These are phyloP conservation scores for Volucella zonaria DNA, from an alignment of 2,888 invertebrate species.

Conservation along the genomic window DNA sequence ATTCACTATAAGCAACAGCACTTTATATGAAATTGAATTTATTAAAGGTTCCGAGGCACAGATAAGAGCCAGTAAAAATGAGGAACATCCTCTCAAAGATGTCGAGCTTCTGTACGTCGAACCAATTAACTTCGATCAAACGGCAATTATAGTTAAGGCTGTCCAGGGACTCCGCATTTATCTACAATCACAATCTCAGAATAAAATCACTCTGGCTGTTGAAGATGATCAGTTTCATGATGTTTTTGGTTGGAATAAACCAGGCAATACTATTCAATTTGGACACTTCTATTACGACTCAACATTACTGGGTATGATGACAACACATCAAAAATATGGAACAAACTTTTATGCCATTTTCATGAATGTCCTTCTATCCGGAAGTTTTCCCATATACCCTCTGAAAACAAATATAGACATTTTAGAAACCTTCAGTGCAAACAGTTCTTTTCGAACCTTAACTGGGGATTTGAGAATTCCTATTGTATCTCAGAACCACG, in stretches of 20 bases:
- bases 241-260: slow-evolving; percentile 25
- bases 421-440: slow-evolving; percentile 3
- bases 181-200: not conserved
- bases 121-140: not conserved
- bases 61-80: slow-evolving; percentile 15
- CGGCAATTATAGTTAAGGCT: slow-evolving; percentile 30
- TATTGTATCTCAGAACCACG: slow-evolving; percentile 8
- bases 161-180: slow-evolving; percentile 32
- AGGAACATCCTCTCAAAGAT: slow-evolving; percentile 10
- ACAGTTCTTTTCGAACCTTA: not conserved
- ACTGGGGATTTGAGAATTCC: not conserved
- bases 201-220: slow-evolving; percentile 3
- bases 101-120: slow-evolving; percentile 6
- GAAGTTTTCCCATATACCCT: slow-evolving; percentile 25
- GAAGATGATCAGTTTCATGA: slow-evolving; percentile 47
- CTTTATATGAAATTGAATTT: slow-evolving; percentile 23
- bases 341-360: slow-evolving; percentile 36
- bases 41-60: not conserved
- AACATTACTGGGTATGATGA: slow-evolving; percentile 31
- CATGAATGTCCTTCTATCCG: slow-evolving; percentile 23
- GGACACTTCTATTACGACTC: slow-evolving; percentile 37
- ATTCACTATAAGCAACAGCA: slow-evolving; percentile 14
- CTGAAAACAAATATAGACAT: slow-evolving; percentile 19
- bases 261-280: slow-evolving; percentile 26
- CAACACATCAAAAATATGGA: slow-evolving; percentile 5